These are phyloP conservation scores for Pristionchus pacificus DNA, from an alignment of 1,140 invertebrate genomes.

Conservation along the genomic window DNA sequence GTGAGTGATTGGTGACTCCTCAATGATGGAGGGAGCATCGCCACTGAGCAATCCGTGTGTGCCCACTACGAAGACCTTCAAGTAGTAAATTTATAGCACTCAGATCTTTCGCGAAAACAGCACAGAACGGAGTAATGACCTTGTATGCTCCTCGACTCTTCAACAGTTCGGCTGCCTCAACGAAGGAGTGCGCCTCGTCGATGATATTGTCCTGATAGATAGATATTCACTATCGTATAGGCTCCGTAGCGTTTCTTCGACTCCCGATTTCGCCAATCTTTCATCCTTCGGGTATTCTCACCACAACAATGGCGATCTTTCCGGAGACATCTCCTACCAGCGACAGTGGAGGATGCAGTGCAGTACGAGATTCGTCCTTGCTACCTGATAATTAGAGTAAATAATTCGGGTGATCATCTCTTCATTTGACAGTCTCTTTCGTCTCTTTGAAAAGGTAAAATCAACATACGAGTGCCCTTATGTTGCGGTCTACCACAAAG, in stretches of 20 bases:
- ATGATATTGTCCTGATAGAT: conserved; percentile 80
- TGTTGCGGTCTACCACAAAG: too few relatives aligned
- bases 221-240: too few relatives aligned
- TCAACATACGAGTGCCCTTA: too few relatives aligned
- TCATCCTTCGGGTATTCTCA: too few relatives aligned
- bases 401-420: too few relatives aligned
- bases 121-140: too few relatives aligned
- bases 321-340: conserved; percentile 95
- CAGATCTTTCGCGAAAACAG: too few relatives aligned
- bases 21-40: conserved; percentile 88
- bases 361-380: too few relatives aligned
- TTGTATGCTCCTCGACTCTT: conserved; percentile 89
- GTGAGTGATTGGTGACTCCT: conserved; percentile 95
- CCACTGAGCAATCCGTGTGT: conserved; percentile 93
- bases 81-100: too few relatives aligned
- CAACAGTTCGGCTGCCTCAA: conserved; percentile 78
- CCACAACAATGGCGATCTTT: conserved; percentile 94
- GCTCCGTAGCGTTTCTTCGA: too few relatives aligned
- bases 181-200: conserved; percentile 89
- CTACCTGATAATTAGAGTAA: too few relatives aligned
- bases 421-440: conserved; percentile 59
- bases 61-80: conserved; percentile 94
- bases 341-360: conserved; percentile 95
- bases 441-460: neutral
- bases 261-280: too few relatives aligned